phyloP scores from a whole-genome alignment of 2,797 vertebrate species.

The Lepidocolaptes lacrymiger region DNA sequence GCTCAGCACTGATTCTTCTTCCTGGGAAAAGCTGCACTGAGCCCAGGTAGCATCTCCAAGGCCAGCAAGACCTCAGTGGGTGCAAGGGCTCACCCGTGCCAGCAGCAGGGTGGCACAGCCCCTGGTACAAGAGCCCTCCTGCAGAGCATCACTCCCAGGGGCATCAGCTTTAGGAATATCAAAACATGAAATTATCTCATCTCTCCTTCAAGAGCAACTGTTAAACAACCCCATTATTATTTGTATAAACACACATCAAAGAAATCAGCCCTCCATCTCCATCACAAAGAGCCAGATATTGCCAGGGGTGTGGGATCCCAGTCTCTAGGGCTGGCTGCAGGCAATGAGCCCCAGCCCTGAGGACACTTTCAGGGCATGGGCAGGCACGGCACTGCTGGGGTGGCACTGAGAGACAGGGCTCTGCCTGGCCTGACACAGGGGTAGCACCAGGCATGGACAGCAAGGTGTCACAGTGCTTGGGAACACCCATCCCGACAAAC shows the following conservation, averaged over 20 bases:
- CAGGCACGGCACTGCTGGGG: neutral
- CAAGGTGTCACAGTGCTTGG: accelerated
- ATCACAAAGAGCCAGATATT: neutral
- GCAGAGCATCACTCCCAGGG: neutral
- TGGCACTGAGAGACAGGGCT: neutral
- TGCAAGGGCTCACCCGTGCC: accelerated
- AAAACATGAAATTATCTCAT: constrained; percentile 73
- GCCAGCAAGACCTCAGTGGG: accelerated
- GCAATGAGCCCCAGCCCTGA: accelerated
- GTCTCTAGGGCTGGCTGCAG: neutral
- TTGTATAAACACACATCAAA: constrained; percentile 25
- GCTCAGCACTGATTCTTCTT: neutral
- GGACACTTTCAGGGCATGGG: neutral
- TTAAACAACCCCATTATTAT: constrained; percentile 56
- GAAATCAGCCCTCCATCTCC: neutral
- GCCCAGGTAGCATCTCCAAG: neutral
- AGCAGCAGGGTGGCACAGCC: neutral
- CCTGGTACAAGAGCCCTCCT: neutral
- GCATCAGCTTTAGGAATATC: constrained; percentile 54
- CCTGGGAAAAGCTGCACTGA: neutral
- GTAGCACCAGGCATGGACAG: neutral
- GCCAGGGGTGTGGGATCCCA: neutral
- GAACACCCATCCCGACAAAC: neutral
- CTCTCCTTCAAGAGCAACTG: constrained; percentile 54
- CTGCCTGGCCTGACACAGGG: neutral